Evolutionary conservation across 2,797 vertebrate genomes (phyloP), one percentile per base, ranked within the genome.

Genomic region (Tenualosa ilisha): DNA sequence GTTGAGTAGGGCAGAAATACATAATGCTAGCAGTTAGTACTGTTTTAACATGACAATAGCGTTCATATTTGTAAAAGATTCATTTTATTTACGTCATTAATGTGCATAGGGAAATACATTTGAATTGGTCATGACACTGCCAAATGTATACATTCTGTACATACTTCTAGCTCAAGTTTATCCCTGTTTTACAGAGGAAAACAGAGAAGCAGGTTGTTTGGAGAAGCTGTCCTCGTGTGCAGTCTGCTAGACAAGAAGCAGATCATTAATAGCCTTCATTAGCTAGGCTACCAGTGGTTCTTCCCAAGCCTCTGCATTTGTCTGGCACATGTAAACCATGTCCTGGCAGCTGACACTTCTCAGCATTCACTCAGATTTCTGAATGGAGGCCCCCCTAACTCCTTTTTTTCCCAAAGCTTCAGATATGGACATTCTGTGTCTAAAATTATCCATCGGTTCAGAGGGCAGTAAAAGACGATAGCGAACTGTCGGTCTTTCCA

Each of bases 241-340:
- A 89, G 11, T 85, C 81, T 88, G 89, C 92, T 90, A 93, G 85
- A 82, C 81, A 56, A 83, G 88, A 84, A 86, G 83, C 87, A 89
- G 88, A 84, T 81, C 85, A 89, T 91, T 53, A 81, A 79, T 92
- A 91, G 92, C 86, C 88, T 92, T 94, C 92, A 94, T 94, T 94
- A 94, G 93, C 51, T 3, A 82, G 26, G 82, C 56, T 54, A 91
- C 88, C 88, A 86, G 90, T 92, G 86, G 81, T 88, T 88, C 92
- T 94, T 95, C 94, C 94, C 94, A 95, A 88, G 94, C 89, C 88
- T 88, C 88, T 91, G 88, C 92, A 92, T 94, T 93, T 92, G 92
- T 91, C 89, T 92, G 93, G 91, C 89, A 90, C 89, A 87, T 87
- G 86, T 92, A 91, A 95, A 92, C 94, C 91, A 13, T 90, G 91